These are phyloP conservation scores for Phortica variegata DNA, from an alignment of 1,140 invertebrate genomes.

Conservation along the genomic window DNA sequence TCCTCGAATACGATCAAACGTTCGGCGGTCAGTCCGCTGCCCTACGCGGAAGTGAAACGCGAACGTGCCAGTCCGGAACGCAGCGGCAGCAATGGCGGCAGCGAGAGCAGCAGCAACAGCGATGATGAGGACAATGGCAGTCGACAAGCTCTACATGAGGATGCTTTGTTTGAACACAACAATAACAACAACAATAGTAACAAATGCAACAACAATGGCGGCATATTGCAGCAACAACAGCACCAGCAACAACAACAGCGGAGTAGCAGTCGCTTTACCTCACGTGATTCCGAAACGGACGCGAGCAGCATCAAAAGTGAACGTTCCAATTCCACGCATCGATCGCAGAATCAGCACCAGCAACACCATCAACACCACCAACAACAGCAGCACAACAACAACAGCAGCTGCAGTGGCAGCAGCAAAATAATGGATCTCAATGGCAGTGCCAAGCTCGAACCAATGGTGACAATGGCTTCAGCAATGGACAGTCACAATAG, in stretches of 20 bases:
- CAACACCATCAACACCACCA: conserved; percentile 12
- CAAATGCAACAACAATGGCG: conserved; percentile 6
- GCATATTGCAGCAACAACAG: background rate
- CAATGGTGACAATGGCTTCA: conserved; percentile 14
- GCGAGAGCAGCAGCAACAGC: conserved; percentile 23
- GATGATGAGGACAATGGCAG: conserved; percentile 30
- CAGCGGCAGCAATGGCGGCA: conserved; percentile 11
- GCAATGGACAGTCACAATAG: conserved; percentile 19
- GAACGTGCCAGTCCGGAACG: conserved; percentile 39
- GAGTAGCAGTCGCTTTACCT: conserved; percentile 41
- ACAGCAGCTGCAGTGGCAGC: conserved; percentile 2
- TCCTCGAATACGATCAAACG: conserved; percentile 33
- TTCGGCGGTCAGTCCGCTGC: conserved; percentile 42
- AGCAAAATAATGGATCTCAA: conserved; percentile 51
- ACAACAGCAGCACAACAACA: conserved; percentile 6
- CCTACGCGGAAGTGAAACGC: conserved; percentile 45
- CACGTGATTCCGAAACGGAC: conserved; percentile 50
- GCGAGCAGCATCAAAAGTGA: conserved; percentile 44
- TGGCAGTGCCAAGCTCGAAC: conserved; percentile 27
- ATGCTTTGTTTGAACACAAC: conserved; percentile 18
- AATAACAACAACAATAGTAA: conserved; percentile 15
- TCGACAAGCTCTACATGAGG: conserved; percentile 20
- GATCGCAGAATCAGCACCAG: too few relatives aligned
- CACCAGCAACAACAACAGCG: conserved; percentile 25
- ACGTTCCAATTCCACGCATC: conserved; percentile 20